Conservation (phyloP, 2,797 vertebrate genomes). For the Thalassophryne amazonica region DNA sequence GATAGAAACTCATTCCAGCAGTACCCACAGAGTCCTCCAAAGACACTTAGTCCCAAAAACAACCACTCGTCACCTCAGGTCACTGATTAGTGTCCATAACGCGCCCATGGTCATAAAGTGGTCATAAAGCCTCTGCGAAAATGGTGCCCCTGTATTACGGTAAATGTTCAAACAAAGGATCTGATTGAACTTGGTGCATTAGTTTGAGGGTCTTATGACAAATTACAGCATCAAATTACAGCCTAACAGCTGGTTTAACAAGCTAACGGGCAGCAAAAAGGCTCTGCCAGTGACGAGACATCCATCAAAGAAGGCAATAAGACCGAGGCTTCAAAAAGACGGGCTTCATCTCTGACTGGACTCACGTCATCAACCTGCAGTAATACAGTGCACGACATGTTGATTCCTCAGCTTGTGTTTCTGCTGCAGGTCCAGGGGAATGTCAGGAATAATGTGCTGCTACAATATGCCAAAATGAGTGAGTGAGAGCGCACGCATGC, state of each 20-base stretch:
- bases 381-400: conserved; percentile 62
- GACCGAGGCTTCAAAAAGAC: conserved; percentile 62
- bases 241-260: conserved; percentile 17
- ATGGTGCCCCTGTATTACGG: no score
- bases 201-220: conserved; percentile 27
- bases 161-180: conserved; percentile 6
- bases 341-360: conserved; percentile 57
- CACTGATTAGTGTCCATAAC: no score
- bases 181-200: conserved; percentile 6
- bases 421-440: conserved; percentile 46
- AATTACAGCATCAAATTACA: conserved; percentile 24
- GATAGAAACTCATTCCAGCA: no score
- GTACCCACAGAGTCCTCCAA: no score
- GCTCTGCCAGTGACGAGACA: conserved; percentile 33
- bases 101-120: no score
- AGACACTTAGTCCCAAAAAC: no score
- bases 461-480: conserved; percentile 38
- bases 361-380: conserved; percentile 66
- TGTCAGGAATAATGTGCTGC: conserved; percentile 48
- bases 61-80: no score
- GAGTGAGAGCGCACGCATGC: conserved; percentile 26
- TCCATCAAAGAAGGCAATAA: conserved; percentile 54
- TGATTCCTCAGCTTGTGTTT: no score
- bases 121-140: no score
- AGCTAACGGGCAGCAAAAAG: conserved; percentile 17